Percentiles rank a stretch among this genome's conserved stretches.
phyloP scores from a whole-genome alignment of 2,888 invertebrate genomes.

The Caenorhabditis sinica region DNA sequence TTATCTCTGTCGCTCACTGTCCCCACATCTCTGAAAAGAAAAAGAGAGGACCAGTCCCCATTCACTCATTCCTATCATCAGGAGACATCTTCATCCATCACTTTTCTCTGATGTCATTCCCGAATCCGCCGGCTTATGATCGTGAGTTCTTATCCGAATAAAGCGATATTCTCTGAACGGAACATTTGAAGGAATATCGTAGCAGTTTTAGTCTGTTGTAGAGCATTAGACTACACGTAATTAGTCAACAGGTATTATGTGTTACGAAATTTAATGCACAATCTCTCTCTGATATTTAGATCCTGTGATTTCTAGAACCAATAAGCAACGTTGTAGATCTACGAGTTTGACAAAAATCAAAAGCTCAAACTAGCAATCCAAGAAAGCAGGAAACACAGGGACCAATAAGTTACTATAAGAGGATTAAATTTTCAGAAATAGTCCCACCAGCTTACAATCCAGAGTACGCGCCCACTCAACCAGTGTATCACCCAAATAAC shows the following conservation, averaged over 20 bases:
- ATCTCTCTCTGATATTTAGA: too few relatives aligned
- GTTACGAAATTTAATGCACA: too few relatives aligned
- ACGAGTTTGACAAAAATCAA: too few relatives aligned
- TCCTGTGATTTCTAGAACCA: too few relatives aligned
- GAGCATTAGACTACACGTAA: too few relatives aligned
- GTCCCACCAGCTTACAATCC: constrained; percentile 58
- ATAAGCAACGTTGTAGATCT: too few relatives aligned
- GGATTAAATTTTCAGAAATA: constrained; percentile 29
- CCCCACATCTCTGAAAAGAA: constrained; percentile 30
- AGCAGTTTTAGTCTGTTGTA: background rate
- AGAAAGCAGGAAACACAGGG: too few relatives aligned
- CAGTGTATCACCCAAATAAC: constrained; percentile 41
- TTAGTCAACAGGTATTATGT: too few relatives aligned
- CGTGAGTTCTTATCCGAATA: constrained; percentile 34
- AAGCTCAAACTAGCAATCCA: too few relatives aligned
- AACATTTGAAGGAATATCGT: background rate
- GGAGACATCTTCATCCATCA: constrained; percentile 41
- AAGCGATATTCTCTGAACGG: background rate
- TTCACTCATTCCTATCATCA: constrained; percentile 35
- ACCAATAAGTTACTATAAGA: too few relatives aligned
- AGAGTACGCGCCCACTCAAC: constrained; percentile 37
- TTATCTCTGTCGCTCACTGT: constrained; percentile 38
- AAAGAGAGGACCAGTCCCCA: constrained; percentile 4
- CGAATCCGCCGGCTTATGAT: constrained; percentile 50
- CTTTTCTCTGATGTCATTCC: constrained; percentile 44